Conservation (phyloP, 2,888 invertebrate species). For the Nephrotoma appendiculata region DNA sequence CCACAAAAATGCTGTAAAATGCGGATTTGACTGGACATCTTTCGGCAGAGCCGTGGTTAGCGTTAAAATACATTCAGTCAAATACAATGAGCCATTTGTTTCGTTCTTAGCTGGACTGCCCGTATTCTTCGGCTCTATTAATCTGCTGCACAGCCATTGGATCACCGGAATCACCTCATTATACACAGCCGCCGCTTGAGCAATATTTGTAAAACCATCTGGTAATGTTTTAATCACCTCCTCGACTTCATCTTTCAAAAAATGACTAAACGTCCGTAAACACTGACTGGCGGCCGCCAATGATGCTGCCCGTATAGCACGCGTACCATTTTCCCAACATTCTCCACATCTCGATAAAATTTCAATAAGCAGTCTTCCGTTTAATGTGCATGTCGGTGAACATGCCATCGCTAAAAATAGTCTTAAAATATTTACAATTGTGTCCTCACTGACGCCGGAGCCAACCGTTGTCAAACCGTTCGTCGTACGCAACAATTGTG, state of each 20-base stretch:
- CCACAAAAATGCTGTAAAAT: constrained; percentile 82
- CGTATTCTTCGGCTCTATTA: constrained; percentile 58
- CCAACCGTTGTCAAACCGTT: constrained; percentile 33
- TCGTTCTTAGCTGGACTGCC: constrained; percentile 30
- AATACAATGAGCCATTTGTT: constrained; percentile 44
- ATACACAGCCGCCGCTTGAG: constrained; percentile 64
- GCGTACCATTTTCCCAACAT: constrained; percentile 62
- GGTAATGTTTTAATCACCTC: constrained; percentile 38
- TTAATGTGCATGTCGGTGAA: constrained; percentile 76
- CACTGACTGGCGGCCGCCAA: constrained; percentile 84
- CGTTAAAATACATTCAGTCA: constrained; percentile 75
- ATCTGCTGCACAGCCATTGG: constrained; percentile 73
- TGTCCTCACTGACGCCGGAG: constrained; percentile 64
- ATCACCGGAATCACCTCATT: constrained; percentile 83
- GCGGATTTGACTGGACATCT: constrained; percentile 67
- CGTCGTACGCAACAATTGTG: constrained; percentile 76
- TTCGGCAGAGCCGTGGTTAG: constrained; percentile 70
- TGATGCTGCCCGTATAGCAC: constrained; percentile 73
- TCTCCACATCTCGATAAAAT: constrained; percentile 73
- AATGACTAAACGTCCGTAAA: constrained; percentile 69
- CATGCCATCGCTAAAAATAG: constrained; percentile 78
- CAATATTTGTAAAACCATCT: constrained; percentile 38
- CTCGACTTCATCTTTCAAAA: constrained; percentile 45
- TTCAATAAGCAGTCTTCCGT: constrained; percentile 76
- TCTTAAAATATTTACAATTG: constrained; percentile 56